Conservation (phyloP, 2,797 vertebrate genomes). For the Spondyliosoma cantharus region DNA sequence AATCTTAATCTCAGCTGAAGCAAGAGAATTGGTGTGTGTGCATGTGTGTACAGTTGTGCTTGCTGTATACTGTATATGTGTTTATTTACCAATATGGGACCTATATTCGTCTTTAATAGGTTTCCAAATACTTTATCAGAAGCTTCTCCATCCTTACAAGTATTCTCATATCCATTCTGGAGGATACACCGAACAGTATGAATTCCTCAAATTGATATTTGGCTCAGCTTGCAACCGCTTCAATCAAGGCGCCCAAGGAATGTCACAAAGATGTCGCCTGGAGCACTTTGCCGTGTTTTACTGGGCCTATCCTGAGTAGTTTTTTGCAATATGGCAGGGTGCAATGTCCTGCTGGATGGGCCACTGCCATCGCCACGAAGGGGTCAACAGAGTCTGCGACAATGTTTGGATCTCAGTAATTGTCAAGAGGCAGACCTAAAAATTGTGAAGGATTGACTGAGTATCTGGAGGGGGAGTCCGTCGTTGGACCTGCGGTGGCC, state of each 20-base stretch:
- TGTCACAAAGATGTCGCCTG: no score
- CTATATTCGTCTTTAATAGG: background rate
- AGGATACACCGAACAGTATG: background rate
- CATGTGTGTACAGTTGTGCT: constrained; percentile 7
- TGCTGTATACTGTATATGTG: background rate
- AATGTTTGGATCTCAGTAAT: no score
- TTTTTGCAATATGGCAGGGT: no score
- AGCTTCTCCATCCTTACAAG: background rate
- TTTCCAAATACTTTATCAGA: background rate
- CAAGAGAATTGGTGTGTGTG: constrained; percentile 28
- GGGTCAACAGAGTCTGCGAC: no score
- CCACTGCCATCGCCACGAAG: no score
- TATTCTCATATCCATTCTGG: background rate
- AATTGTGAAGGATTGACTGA: no score
- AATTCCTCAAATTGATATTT: background rate
- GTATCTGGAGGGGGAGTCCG: no score
- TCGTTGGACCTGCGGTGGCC: no score
- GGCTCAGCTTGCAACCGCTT: background rate
- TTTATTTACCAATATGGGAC: background rate
- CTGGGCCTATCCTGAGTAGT: no score
- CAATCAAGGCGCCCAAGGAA: background rate
- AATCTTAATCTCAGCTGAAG: constrained; percentile 52
- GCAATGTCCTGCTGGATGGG: no score
- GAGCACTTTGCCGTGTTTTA: no score
- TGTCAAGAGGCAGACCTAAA: no score